Base-by-base conservation (phyloP, 2,888 invertebrate genomes). In the Parascotia fuliginaria region DNA sequence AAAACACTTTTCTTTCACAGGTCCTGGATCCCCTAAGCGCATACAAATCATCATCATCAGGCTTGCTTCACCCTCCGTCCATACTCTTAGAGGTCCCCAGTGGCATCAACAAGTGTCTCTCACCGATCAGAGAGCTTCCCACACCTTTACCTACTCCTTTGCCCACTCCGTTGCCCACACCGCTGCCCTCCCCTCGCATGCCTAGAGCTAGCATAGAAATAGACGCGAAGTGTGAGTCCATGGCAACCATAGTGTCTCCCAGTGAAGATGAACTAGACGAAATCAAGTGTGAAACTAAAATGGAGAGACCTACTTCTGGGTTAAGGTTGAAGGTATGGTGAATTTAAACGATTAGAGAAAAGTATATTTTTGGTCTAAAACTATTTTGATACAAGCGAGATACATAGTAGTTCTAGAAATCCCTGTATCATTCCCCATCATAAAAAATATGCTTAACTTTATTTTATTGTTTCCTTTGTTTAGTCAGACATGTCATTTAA, bases 71-170 rank as follows among this genome's bases (percentile, higher is more conserved):
- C 79, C 95, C 95, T 45, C 95, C 96, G 28, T 95, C 95, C 29
- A 96, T 96, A 65, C 93, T 96, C 22, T 92, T 96, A 44, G 96
- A 96, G 92, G 95, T 96, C 66, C 96, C 96, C 31, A 94, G 94
- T 79, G 89, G 93, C 73, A 95, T 95, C 70, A 95, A 94, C 77
- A 95, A 95, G 85, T 96, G 96, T 89, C 93, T 96, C 61, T 96
- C 96, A 41, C 96, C 96, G 0, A 96, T 96, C 61, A 92, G 95
- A 61, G 96, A 96, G 83, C 92, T 96, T 65, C 96, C 96, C 2
- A 96, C 96, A 3, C 95, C 95, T 3, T 92, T 95, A 42, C 95
- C 95, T 9, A 93, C 93, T 9, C 94, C 94, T 0, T 80, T 92
- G 0, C 90, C 92, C 0, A 95, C 95, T 9, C 95, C 95, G 2